Evolutionary conservation across 2,797 vertebrate genomes (phyloP), one percentile per base, ranked within the genome.

Genomic region (Leptoclinus maculatus): DNA sequence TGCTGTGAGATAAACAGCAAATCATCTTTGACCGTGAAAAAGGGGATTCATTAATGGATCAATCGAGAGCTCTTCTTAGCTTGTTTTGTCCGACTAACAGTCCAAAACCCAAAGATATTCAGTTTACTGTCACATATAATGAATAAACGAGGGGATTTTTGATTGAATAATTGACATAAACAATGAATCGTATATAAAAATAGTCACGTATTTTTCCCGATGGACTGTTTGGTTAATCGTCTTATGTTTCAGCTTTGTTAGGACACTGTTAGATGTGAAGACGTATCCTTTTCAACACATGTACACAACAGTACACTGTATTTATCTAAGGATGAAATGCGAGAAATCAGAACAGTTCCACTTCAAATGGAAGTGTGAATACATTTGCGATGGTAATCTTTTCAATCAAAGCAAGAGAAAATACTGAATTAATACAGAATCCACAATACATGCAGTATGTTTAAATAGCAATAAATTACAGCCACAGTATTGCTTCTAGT

Each of bases 401-500:
- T 54, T 39, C 12, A 39, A 12, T 14, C 11, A 54, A 38, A 36
- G 47, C 25, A 34, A 49, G 53, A 27, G 3, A 25, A 36, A 54
- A 38, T 38, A 47, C 8, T 62, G 29, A 73, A 29, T 23, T 9
- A 39, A 56, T 14, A 25, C 12, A 19, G n/a, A 38, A 47, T 27
- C 9, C 41, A 59, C 32, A 38, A 5, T 9, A 41, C 36, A n/a
- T 12, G 43, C 14, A 49, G 2, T 45, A 2, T 45, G 21, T 47
- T 34, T 13, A 39, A 39, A 72, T 49, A 62, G 47, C 38, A 47
- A 2, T 77, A 17, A 17, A 69, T 73, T 16, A 58, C 25, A 53
- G 56, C 62, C 45, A 25, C 27, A 73, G 12, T 60, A 57, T 38
- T 62, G 39, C 17, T 79, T 60, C 51, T 36, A 29, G 23, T 70